These are phyloP conservation scores for Boleophthalmus pectinirostris DNA, from an alignment of 2,113 vertebrate genomes.

Conservation along the genomic window DNA sequence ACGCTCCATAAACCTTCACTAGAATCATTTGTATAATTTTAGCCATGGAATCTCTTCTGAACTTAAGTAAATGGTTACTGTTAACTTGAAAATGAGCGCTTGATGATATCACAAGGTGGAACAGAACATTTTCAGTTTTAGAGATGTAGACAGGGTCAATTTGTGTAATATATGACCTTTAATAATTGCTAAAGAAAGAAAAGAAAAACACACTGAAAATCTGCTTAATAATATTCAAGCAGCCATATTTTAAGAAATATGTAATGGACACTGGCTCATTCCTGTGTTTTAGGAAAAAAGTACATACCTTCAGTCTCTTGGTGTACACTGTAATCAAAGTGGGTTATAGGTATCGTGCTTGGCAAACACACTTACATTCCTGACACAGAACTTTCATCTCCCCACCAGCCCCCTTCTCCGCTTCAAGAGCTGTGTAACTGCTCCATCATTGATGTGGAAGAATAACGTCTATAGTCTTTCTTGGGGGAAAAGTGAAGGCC, in stretches of 20 bases:
- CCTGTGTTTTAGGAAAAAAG: constrained; percentile 12
- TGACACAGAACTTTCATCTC: constrained; percentile 48
- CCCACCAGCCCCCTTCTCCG: constrained; percentile 23
- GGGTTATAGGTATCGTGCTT: constrained; percentile 50
- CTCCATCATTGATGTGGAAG: constrained; percentile 22
- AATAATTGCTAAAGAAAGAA: too few relatives aligned
- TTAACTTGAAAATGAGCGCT: too few relatives aligned
- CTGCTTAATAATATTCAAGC: background rate
- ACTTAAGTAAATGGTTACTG: too few relatives aligned
- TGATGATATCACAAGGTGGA: too few relatives aligned
- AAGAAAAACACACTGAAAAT: too few relatives aligned
- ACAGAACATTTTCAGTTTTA: too few relatives aligned
- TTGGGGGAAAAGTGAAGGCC: constrained; percentile 10
- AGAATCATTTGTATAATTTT: too few relatives aligned
- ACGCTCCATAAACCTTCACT: too few relatives aligned
- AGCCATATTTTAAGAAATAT: background rate
- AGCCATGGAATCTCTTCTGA: too few relatives aligned
- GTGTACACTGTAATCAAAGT: constrained; percentile 54
- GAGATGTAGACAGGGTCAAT: too few relatives aligned
- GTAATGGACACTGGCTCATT: constrained; percentile 22
- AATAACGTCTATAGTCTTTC: constrained; percentile 7
- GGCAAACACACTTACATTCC: constrained; percentile 60
- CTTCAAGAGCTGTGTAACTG: constrained; percentile 37
- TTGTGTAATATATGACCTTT: too few relatives aligned
- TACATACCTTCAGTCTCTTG: constrained; percentile 46